Percentiles rank a stretch among this genome's conserved stretches.
Conservation (phyloP, 2,113 vertebrate genomes). For the Charina bottae region DNA sequence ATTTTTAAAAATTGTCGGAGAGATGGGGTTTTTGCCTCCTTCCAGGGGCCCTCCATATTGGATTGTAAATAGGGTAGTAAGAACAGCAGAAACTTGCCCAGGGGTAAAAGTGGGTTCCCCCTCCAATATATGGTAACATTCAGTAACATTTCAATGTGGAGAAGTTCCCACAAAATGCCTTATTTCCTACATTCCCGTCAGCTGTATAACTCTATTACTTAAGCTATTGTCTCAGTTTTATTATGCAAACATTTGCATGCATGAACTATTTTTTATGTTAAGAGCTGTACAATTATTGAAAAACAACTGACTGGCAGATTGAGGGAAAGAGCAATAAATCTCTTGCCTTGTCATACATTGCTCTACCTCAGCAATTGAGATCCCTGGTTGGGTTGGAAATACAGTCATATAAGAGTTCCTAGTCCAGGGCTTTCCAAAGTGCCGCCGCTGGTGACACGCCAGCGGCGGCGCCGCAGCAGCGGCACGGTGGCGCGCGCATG, state of each 20-base stretch:
- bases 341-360: neutral
- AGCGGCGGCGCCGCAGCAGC: no score
- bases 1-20: neutral
- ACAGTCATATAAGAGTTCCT: no score
- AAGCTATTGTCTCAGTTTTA: neutral
- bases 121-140: neutral
- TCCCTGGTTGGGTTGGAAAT: neutral
- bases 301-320: neutral
- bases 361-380: neutral
- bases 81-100: neutral
- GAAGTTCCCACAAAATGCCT: neutral
- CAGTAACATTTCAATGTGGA: neutral
- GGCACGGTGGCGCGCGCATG: no score
- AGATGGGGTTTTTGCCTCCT: neutral
- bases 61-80: neutral
- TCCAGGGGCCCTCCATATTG: neutral
- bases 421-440: no score
- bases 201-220: neutral
- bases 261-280: neutral
- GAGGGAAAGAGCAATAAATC: neutral
- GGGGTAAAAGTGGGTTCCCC: neutral
- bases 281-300: neutral
- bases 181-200: neutral
- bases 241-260: neutral
- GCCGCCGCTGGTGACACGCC: no score